Evolutionary conservation across 2,888 invertebrate genomes (phyloP), one percentile per base, ranked within the genome.

Genomic region (Parnassius glacialis): DNA sequence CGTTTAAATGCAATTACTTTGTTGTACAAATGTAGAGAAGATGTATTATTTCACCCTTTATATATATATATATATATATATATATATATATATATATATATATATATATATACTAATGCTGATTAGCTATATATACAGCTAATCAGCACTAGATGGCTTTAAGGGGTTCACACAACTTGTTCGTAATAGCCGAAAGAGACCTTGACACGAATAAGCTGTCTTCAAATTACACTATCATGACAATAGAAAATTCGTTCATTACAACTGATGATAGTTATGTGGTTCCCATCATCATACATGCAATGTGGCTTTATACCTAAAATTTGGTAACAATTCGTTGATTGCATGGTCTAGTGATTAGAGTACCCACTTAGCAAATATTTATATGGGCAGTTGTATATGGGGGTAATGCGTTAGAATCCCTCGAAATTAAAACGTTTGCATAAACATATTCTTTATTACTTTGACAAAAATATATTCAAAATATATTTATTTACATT

Each of bases 151-250:
- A 45, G 57, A 57, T 65, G 59, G 59, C 44, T 51, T 48, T 47
- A 51, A 55, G 47, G 57, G 52, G 65, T 74, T 75, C 73, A 70
- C 74, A 71, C 68, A 74, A 73, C 70, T 62, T 65, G 64, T 67
- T 63, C 10, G 44, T 52, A 53, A 61, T 41, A 42, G 60, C 61
- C 63, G 66, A 69, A 66, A 68, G 69, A 65, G 67, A 59, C 81
- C 79, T 76, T 78, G 77, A 73, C 80, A 75, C 64, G 57, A 67
- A 75, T 76, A 55, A 42, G n/a, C 55, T 51, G n/a, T 55, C 41
- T 57, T 48, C 13, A 56, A 45, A 57, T 59, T 5, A 50, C 52
- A 44, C 25, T 25, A 25, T 25, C 11, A 50, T 48, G 13, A 54
- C 48, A 20, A 57, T 42, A 52, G 45, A 47, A 41, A 54, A 12